Conservation (phyloP, 2,113 vertebrate genomes). For the Lepus americanus region DNA sequence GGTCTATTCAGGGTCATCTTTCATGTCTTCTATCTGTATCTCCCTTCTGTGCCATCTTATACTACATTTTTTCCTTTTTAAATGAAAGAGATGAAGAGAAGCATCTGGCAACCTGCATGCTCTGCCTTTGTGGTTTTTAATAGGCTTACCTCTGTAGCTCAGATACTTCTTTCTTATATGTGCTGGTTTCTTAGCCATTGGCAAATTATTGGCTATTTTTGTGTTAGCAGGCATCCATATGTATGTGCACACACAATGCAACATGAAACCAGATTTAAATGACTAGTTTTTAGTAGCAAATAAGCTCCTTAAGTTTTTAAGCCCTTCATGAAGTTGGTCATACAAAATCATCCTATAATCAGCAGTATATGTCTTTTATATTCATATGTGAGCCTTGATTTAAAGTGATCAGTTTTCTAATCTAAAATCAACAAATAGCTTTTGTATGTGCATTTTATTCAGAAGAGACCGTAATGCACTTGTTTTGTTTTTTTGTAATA, state of each 20-base stretch:
- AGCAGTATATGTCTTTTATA: slow-evolving; percentile 18
- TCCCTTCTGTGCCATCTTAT: background rate
- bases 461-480: background rate
- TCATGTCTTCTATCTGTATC: background rate
- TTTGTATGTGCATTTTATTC: background rate
- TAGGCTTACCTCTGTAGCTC: background rate
- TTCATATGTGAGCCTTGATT: slow-evolving; percentile 26
- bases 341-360: slow-evolving; percentile 30
- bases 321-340: background rate
- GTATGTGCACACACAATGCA: background rate
- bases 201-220: background rate
- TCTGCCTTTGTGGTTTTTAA: background rate
- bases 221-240: background rate
- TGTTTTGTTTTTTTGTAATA: background rate
- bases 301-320: slow-evolving; percentile 36
- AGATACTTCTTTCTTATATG: background rate
- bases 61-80: slow-evolving; percentile 2
- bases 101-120: background rate
- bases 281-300: slow-evolving; percentile 1
- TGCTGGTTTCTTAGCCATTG: slow-evolving; percentile 8
- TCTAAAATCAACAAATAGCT: background rate
- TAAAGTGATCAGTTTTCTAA: slow-evolving; percentile 44
- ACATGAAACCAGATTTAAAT: slow-evolving; percentile 32
- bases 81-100: background rate
- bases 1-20: background rate